Conservation (phyloP, 2,888 invertebrate species). For the Thalpophila matura region DNA sequence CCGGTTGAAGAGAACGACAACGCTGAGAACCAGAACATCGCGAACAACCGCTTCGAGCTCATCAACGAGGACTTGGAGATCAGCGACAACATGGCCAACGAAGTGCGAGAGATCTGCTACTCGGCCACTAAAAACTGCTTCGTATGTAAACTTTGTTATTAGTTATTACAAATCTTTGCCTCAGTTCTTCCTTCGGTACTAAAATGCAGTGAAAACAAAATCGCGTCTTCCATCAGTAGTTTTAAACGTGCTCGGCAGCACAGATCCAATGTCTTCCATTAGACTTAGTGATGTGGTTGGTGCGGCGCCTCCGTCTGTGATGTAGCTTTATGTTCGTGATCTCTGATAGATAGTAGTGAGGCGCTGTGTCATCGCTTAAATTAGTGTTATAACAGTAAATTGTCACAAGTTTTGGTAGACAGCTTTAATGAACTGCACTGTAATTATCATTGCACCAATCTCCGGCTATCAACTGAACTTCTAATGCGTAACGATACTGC, state of each 20-base stretch:
- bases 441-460: slow-evolving; percentile 85
- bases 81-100: slow-evolving; percentile 91
- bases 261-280: slow-evolving; percentile 86
- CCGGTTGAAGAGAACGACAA: slow-evolving; percentile 84
- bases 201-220: slow-evolving; percentile 89
- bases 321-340: slow-evolving; percentile 66
- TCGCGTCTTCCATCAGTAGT: slow-evolving; percentile 89
- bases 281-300: slow-evolving; percentile 83
- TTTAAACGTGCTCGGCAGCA: slow-evolving; percentile 79
- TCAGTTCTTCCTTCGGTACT: slow-evolving; percentile 75
- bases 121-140: slow-evolving; percentile 80
- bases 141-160: slow-evolving; percentile 87
- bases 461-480: slow-evolving; percentile 78
- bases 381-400: slow-evolving; percentile 83
- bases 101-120: slow-evolving; percentile 90
- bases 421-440: slow-evolving; percentile 90
- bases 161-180: slow-evolving; percentile 67
- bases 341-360: slow-evolving; percentile 59
- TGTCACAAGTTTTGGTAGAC: slow-evolving; percentile 89
- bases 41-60: slow-evolving; percentile 84
- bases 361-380: slow-evolving; percentile 71
- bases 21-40: slow-evolving; percentile 86
- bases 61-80: slow-evolving; percentile 83
- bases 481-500: slow-evolving; percentile 62
- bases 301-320: slow-evolving; percentile 70